Percentiles rank a stretch among this genome's conserved stretches.
phyloP scores from a whole-genome alignment of 2,888 invertebrate genomes.

The Orthosia incerta region DNA sequence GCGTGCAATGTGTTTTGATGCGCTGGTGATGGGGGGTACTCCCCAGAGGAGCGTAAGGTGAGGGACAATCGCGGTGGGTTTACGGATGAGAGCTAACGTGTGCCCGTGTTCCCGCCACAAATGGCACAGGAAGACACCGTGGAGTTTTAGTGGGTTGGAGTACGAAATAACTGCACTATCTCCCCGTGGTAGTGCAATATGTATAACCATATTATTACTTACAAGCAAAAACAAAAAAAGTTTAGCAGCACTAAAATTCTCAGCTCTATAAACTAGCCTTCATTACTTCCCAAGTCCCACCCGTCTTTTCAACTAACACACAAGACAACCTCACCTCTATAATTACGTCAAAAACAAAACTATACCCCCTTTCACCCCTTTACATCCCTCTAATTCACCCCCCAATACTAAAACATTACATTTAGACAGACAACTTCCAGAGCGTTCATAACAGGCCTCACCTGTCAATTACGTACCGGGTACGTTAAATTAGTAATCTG shows the following conservation, averaged over 20 bases:
- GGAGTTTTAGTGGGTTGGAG: too few species aligned
- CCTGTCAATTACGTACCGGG: slow-evolving; percentile 59
- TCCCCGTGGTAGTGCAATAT: too few species aligned
- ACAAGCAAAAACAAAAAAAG: too few species aligned
- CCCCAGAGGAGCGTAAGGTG: too few species aligned
- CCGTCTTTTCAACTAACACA: neutral
- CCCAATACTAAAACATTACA: slow-evolving; percentile 41
- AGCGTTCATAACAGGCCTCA: slow-evolving; percentile 51
- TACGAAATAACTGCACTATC: too few species aligned
- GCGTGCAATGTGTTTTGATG: too few species aligned
- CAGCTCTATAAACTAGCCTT: neutral
- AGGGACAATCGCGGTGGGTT: too few species aligned
- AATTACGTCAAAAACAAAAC: slow-evolving; percentile 44
- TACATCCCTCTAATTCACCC: slow-evolving; percentile 17
- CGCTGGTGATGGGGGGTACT: too few species aligned
- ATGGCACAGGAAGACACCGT: too few species aligned
- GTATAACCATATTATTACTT: neutral
- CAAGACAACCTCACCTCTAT: slow-evolving; percentile 11
- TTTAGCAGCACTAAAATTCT: neutral
- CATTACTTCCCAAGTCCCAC: slow-evolving; percentile 3
- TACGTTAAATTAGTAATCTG: slow-evolving; percentile 61
- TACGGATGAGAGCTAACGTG: too few species aligned
- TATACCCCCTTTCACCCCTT: slow-evolving; percentile 4
- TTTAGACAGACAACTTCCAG: slow-evolving; percentile 47
- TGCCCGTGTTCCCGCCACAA: too few species aligned